A percentile compares a stretch with the other conserved stretches of the same genome.
phyloP scores from a whole-genome alignment of 2,113 vertebrate genomes.

The Tachysurus fulvidraco region DNA sequence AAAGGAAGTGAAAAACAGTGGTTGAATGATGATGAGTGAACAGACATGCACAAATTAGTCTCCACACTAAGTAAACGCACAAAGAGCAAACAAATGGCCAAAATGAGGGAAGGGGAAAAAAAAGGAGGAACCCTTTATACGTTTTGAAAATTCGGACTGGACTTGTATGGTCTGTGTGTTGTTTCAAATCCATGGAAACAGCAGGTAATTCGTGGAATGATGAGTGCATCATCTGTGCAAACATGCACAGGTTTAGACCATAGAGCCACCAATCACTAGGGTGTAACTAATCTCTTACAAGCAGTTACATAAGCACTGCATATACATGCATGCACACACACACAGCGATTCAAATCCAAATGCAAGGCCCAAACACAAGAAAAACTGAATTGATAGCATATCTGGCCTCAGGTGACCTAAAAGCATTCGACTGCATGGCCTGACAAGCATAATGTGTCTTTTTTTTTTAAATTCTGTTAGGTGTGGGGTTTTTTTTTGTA shows the following conservation, averaged over 20 bases:
- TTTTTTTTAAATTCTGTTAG: background rate
- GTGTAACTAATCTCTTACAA: constrained; percentile 9
- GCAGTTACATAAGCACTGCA: background rate
- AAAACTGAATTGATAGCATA: background rate
- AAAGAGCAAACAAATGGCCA: background rate
- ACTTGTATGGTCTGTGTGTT: background rate
- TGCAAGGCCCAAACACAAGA: background rate
- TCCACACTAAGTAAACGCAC: background rate
- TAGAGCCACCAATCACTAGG: background rate
- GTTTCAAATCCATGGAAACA: constrained; percentile 14
- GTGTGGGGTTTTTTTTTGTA: background rate
- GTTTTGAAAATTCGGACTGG: background rate
- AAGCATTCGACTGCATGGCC: background rate
- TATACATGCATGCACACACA: constrained; percentile 25
- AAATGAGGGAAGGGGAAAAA: background rate
- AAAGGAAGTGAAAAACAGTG: background rate
- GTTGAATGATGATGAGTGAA: background rate
- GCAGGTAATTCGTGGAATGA: constrained; percentile 20
- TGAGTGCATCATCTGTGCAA: constrained; percentile 20
- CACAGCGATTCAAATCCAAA: constrained; percentile 1
- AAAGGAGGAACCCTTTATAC: background rate
- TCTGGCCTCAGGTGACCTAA: background rate
- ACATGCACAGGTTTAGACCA: background rate
- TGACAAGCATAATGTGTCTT: background rate
- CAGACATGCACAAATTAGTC: background rate